Percentiles rank a stretch among this genome's conserved stretches.
Evolutionary conservation across 1,140 invertebrate genomes (phyloP).

Genomic region (Drosophila kurseongensis): DNA sequence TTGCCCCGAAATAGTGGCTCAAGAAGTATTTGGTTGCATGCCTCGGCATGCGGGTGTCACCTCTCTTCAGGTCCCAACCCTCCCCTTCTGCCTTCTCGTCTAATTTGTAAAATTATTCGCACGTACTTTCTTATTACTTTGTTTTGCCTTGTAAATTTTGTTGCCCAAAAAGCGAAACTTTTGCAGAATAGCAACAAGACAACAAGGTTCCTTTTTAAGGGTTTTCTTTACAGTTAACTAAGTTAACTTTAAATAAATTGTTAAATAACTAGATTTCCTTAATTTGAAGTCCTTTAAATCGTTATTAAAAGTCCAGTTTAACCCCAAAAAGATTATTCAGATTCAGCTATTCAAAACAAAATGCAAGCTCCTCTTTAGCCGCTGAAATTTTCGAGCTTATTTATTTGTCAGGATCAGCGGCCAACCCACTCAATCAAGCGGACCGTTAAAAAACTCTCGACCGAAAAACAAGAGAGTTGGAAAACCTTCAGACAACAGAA

Average conservation of each 20-base stretch:
- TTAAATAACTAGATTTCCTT: no score
- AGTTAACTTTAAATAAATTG: no score
- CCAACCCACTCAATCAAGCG: constrained; percentile 20
- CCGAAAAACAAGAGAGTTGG: constrained; percentile 22
- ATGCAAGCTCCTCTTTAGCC: neutral
- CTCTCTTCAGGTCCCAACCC: neutral
- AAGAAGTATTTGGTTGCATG: constrained; percentile 53
- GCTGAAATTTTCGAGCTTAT: constrained; percentile 11
- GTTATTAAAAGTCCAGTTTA: neutral
- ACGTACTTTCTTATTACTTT: constrained; percentile 77
- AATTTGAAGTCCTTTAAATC: neutral
- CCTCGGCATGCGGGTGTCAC: constrained; percentile 33
- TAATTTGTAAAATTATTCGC: constrained; percentile 75
- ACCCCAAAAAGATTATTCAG: neutral
- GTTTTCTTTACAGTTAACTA: no score
- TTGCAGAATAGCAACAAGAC: constrained; percentile 5
- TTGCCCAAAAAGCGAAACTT: constrained; percentile 39
- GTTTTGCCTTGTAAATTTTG: constrained; percentile 54
- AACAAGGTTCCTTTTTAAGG: neutral
- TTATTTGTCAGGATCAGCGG: constrained; percentile 20
- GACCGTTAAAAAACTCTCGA: constrained; percentile 24
- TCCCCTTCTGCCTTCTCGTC: constrained; percentile 12
- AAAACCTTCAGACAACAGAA: constrained; percentile 38
- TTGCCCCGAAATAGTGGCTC: constrained; percentile 24
- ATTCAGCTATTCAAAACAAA: neutral